Base-by-base conservation (phyloP, 2,797 vertebrate genomes). In the Rhinophrynus dorsalis region DNA sequence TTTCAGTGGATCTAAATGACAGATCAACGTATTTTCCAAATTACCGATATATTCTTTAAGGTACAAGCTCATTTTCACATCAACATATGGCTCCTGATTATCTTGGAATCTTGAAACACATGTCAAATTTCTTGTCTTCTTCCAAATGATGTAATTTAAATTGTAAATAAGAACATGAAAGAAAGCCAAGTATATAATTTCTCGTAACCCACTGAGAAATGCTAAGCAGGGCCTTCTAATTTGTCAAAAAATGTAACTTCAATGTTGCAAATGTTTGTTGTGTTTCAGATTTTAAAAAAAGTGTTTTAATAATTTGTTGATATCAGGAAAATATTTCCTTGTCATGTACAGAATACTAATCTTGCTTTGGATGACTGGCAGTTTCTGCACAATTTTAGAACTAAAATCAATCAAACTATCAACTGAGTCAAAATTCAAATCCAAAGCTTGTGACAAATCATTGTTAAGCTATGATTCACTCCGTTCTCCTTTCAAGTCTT, bases 151-250 rank as follows among this genome's bases (percentile, higher is more conserved):
- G 23, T 29, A 4, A 64, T 64, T 64, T 52, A 20, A 52, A 52
- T 52, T 64, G 33, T 64, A 64, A 51, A 64, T 64, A 64, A n/a
- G 61, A 26, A 20, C 11, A 20, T 29, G 13, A 64, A 64, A 52
- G 21, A 6, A n/a, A 12, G 33, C 10, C 47, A 40, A 40, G 23
- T 27, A 27, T 18, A n/a, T 10, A 29, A 9, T 8, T 10, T 33
- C n/a, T n/a, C n/a, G n/a, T n/a, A n/a, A n/a, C n/a, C n/a, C n/a
- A n/a, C n/a, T n/a, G n/a, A n/a, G n/a, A n/a, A n/a, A n/a, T n/a
- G n/a, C n/a, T n/a, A n/a, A n/a, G n/a, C n/a, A n/a, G n/a, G n/a
- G n/a, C n/a, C n/a, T n/a, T n/a, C n/a, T n/a, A n/a, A n/a, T n/a
- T n/a, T n/a, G n/a, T n/a, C n/a, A n/a, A n/a, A n/a, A n/a, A n/a